phyloP scores from a whole-genome alignment of 1,140 invertebrate species.

The Hetaerina americana region DNA sequence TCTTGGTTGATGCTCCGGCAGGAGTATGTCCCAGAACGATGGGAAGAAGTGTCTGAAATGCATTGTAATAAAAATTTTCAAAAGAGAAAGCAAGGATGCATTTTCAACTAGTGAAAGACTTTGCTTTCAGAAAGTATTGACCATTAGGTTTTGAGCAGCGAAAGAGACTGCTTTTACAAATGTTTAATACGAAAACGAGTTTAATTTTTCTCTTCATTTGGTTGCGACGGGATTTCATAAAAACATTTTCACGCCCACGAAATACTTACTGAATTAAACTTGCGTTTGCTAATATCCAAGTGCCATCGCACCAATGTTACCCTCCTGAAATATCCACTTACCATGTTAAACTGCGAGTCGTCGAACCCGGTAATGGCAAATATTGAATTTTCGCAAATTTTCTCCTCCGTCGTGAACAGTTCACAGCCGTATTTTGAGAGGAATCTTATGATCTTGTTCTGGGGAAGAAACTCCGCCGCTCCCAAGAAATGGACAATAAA shows the following conservation, averaged over 20 bases:
- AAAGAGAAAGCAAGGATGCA: no score
- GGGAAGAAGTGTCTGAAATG: conserved; percentile 31
- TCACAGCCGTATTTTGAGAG: not conserved
- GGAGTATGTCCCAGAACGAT: conserved; percentile 55
- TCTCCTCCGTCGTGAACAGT: not conserved
- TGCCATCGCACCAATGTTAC: not conserved
- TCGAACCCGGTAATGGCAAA: not conserved
- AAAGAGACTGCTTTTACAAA: no score
- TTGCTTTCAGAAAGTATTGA: no score
- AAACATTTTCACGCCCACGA: no score
- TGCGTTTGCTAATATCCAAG: no score
- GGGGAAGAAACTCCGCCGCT: conserved; percentile 6
- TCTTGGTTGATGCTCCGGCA: conserved; percentile 53
- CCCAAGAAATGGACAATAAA: conserved; percentile 5
- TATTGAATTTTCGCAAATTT: conserved; percentile 2
- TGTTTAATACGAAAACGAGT: no score
- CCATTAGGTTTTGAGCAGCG: no score
- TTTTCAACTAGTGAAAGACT: no score
- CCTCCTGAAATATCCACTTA: not conserved
- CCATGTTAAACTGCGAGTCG: conserved; percentile 1
- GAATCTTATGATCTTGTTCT: not conserved
- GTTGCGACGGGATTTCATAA: no score
- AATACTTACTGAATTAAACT: no score
- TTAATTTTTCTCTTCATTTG: no score
- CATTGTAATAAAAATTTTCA: no score